phyloP scores from a whole-genome alignment of 2,113 vertebrate species.

The Saguinus midas region DNA sequence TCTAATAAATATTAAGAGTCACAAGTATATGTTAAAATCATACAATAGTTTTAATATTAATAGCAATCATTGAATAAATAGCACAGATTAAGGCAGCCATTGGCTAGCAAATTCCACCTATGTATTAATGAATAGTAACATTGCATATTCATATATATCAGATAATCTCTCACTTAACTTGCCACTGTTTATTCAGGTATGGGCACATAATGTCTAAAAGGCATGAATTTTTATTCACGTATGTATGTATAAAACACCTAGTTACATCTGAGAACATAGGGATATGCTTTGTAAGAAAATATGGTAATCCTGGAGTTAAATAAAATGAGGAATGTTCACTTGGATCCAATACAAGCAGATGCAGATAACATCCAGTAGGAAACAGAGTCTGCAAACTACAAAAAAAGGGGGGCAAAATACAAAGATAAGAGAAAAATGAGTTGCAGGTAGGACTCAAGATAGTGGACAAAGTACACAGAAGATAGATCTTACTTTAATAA shows the following conservation, averaged over 20 bases:
- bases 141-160: not conserved
- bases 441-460: not conserved
- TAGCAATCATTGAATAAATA: not conserved
- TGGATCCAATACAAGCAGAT: not conserved
- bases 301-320: not conserved
- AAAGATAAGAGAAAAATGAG: not conserved
- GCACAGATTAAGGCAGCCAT: not conserved
- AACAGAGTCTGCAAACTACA: not conserved
- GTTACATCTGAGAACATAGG: not conserved
- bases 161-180: not conserved
- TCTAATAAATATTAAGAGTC: not conserved
- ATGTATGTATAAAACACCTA: not conserved
- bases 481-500: not conserved
- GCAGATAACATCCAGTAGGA: not conserved
- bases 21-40: not conserved
- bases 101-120: not conserved
- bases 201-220: not conserved
- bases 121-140: not conserved
- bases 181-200: not conserved
- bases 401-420: not conserved
- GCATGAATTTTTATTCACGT: not conserved
- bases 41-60: constrained; percentile 5
- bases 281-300: not conserved
- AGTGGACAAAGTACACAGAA: not conserved
- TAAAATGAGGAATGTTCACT: not conserved